These are phyloP conservation scores for Orius insidiosus DNA, from an alignment of 1,140 invertebrate genomes.

Conservation along the genomic window DNA sequence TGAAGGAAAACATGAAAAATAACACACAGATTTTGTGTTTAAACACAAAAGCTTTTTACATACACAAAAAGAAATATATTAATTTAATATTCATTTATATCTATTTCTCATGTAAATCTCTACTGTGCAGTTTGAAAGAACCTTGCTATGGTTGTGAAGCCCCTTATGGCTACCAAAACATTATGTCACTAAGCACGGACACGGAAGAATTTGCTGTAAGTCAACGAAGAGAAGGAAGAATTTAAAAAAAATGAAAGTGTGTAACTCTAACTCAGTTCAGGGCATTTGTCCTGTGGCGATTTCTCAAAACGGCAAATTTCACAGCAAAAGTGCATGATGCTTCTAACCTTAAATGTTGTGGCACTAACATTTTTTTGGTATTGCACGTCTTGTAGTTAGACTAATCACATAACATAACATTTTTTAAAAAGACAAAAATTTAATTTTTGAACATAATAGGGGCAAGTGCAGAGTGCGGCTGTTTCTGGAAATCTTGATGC, in stretches of 20 bases:
- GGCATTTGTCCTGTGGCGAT: too few relatives aligned
- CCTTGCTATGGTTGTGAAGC: constrained; percentile 73
- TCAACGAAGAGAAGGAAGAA: constrained; percentile 1
- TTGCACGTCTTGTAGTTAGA: too few relatives aligned
- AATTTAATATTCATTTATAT: not conserved
- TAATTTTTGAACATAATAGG: constrained; percentile 30
- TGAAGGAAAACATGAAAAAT: too few relatives aligned
- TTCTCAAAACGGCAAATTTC: too few relatives aligned
- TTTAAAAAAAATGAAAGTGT: too few relatives aligned
- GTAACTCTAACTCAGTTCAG: too few relatives aligned
- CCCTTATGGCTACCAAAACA: constrained; percentile 86
- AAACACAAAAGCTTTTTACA: not conserved
- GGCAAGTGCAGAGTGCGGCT: constrained; percentile 50
- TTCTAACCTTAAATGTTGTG: too few relatives aligned
- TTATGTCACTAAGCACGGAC: constrained; percentile 72
- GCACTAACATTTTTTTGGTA: too few relatives aligned
- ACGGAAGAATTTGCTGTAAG: constrained; percentile 52
- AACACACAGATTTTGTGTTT: too few relatives aligned
- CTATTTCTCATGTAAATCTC: constrained; percentile 3
- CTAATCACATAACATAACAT: too few relatives aligned
- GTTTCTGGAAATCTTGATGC: constrained; percentile 96
- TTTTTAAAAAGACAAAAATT: not conserved
- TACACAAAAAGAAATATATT: constrained; percentile 1
- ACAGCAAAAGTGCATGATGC: too few relatives aligned
- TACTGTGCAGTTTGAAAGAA: constrained; percentile 40